These are phyloP conservation scores for Nomada hirtipes DNA, from an alignment of 2,888 invertebrate species.

Conservation along the genomic window DNA sequence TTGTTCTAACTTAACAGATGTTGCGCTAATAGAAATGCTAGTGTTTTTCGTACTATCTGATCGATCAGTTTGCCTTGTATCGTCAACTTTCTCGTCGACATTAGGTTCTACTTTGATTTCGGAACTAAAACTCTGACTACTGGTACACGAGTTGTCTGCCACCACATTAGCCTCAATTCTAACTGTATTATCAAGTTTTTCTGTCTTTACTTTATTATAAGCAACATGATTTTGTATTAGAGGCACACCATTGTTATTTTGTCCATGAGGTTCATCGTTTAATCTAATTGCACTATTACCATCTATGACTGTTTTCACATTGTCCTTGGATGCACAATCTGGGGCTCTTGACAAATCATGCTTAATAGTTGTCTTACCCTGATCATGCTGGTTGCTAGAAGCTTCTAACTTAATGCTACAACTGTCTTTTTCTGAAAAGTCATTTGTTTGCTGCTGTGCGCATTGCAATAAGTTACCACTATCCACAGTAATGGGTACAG, in stretches of 20 bases:
- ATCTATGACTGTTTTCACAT: slow-evolving; percentile 63
- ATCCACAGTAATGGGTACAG: slow-evolving; percentile 61
- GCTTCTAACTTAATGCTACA: slow-evolving; percentile 70
- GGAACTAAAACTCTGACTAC: slow-evolving; percentile 64
- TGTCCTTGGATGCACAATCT: slow-evolving; percentile 63
- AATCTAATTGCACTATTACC: slow-evolving; percentile 74
- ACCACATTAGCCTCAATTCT: slow-evolving; percentile 53
- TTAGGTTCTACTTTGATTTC: slow-evolving; percentile 73
- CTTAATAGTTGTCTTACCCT: slow-evolving; percentile 68
- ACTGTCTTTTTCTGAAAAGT: slow-evolving; percentile 68
- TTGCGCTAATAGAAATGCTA: slow-evolving; percentile 56
- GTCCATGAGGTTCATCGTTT: slow-evolving; percentile 74
- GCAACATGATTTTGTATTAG: slow-evolving; percentile 80
- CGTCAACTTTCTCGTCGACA: slow-evolving; percentile 67
- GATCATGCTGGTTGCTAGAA: slow-evolving; percentile 69
- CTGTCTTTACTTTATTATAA: slow-evolving; percentile 75
- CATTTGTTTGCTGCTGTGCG: slow-evolving; percentile 71
- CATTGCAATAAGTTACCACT: slow-evolving; percentile 77
- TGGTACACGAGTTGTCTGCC: slow-evolving; percentile 64
- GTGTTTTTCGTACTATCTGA: slow-evolving; percentile 54
- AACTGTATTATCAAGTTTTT: slow-evolving; percentile 66
- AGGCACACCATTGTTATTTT: slow-evolving; percentile 81
- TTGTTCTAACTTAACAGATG: slow-evolving; percentile 65
- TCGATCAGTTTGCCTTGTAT: slow-evolving; percentile 70
- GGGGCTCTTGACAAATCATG: slow-evolving; percentile 50